Evolutionary conservation across 2,888 invertebrate species (phyloP), one percentile per base, ranked within the genome.

Genomic region (Melanchra persicariae): DNA sequence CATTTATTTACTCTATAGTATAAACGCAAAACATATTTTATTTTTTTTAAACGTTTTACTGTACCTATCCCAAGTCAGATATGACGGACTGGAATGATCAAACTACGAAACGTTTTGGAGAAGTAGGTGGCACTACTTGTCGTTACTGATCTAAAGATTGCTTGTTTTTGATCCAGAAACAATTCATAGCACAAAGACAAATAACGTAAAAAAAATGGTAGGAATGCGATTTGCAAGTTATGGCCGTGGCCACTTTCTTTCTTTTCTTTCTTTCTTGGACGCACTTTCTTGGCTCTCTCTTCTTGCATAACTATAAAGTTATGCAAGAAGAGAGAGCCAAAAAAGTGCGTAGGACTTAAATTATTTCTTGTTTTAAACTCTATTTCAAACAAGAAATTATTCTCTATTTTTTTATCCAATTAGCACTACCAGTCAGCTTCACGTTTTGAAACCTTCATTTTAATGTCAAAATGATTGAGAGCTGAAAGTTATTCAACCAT

Each of bases 171-270:
- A 26, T 9, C 26, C 9, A 19, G 19, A 10, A 10, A 5, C 24
- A 10, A 54, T n/a, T n/a, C 34, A 34, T 30, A 61, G 17, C 19
- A 19, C 37, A 58, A 19, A 43, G 7, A 34, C 30, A 34, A 30
- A 17, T 1, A 24, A 1, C 8, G 15, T n/a, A 15, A 55, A 15
- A 8, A 43, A 34, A 49, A 34, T 22, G 47, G 24, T 0, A 24
- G 12, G 15, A 62, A 34, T 55, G 37, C 1, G 22, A 61, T 47
- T 60, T 40, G 19, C 15, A 60, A 45, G 52, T 40, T 40, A 61
- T 24, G n/a, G n/a, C n/a, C n/a, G n/a, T n/a, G n/a, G n/a, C n/a
- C n/a, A n/a, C n/a, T n/a, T n/a, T n/a, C n/a, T n/a, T n/a, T n/a
- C n/a, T n/a, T n/a, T n/a, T n/a, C n/a, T n/a, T n/a, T n/a, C n/a